Conservation (phyloP, 1,140 invertebrate genomes). For the Campoletis sonorensis region DNA sequence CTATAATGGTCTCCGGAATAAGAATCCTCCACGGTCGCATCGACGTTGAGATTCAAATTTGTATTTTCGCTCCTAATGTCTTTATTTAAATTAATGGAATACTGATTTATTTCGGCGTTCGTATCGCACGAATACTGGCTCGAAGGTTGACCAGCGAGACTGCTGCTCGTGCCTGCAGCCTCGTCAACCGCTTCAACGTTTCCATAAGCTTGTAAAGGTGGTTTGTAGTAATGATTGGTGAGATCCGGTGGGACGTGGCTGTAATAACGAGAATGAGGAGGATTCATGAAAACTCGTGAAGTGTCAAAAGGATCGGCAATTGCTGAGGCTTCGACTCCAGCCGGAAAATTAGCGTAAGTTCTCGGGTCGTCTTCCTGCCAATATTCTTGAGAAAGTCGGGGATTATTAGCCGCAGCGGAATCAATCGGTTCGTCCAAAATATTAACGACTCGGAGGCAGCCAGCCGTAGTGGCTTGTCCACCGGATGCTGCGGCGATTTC, state of each 20-base stretch:
- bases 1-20: slow-evolving; percentile 63
- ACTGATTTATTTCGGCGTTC: slow-evolving; percentile 48
- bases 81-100: slow-evolving; percentile 58
- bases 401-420: slow-evolving; percentile 53
- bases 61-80: slow-evolving; percentile 58
- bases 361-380: slow-evolving; percentile 68
- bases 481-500: slow-evolving; percentile 64
- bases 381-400: slow-evolving; percentile 54
- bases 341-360: slow-evolving; percentile 72
- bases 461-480: slow-evolving; percentile 50
- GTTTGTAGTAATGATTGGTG: slow-evolving; percentile 55
- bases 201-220: slow-evolving; percentile 60
- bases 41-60: slow-evolving; percentile 64
- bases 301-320: slow-evolving; percentile 81
- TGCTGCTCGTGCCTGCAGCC: slow-evolving; percentile 26
- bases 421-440: slow-evolving; percentile 88
- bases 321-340: slow-evolving; percentile 45
- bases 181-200: slow-evolving; percentile 60
- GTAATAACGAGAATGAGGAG: slow-evolving; percentile 72
- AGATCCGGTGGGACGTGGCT: slow-evolving; percentile 72
- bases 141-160: slow-evolving; percentile 23
- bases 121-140: slow-evolving; percentile 50
- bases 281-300: slow-evolving; percentile 70
- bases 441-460: slow-evolving; percentile 75
- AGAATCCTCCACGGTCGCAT: slow-evolving; percentile 48